Base-by-base conservation (phyloP, 2,888 invertebrate species). In the Dryobotodes eremita region DNA sequence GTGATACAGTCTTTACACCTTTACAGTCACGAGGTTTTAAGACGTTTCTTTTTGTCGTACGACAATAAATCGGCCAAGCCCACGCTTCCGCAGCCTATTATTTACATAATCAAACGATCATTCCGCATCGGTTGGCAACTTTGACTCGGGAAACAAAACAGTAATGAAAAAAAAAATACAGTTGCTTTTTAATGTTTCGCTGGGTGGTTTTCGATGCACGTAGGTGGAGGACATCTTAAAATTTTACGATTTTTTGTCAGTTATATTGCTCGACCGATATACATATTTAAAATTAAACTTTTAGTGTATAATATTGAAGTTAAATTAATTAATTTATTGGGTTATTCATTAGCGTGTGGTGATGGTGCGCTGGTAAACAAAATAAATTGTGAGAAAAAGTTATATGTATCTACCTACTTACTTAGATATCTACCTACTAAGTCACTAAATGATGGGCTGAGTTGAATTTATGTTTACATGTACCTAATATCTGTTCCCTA, bases 51-150 rank as follows among this genome's bases (percentile, higher is more conserved):
- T 88, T 89, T 75, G 86, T 80, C 80, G 81, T 80, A 66, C 79
- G 83, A 88, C 86, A 86, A 88, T 90, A 90, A 90, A 91, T 89
- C 80, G 89, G 85, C 76, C 89, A 85, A 81, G 93, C 95, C 95
- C 94, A 95, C 95, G 94, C 94, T 94, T 94, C 95, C 95, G 93
- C 87, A 90, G 86, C 84, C 90, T 86, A 90, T 90, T 91, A 92
- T 92, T 94, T 93, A 92, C 92, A 93, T 93, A 93, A 93, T 93
- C 92, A 91, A 89, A 88, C 89, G 90, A 94, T 94, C 92, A 92
- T 95, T 94, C 93, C 94, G 94, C 95, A 91, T 92, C 93, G 91
- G 88, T 93, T 92, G 90, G 85, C 90, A 92, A 89, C 89, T 90
- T 90, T 87, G 88, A 80, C 69, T 84, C 71, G 66, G 57, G 72